Base-by-base conservation (phyloP, 2,113 vertebrate species). In the Apteryx owenii region DNA sequence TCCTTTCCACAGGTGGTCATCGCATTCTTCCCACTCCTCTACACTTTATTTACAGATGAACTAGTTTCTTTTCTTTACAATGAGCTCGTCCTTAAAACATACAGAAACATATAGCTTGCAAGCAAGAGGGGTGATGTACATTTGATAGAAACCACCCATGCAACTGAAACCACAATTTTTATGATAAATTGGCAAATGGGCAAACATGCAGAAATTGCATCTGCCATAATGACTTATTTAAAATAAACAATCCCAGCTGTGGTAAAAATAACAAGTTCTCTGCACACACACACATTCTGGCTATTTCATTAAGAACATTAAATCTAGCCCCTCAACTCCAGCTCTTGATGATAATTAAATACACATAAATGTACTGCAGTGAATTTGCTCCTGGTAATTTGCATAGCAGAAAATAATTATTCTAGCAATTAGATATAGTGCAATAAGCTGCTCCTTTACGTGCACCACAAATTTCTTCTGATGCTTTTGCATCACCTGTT, bases 321-420 rank as follows among this genome's bases (percentile, higher is more conserved):
- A 95, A 89, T 33, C 28, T 78, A 88, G 86, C 62, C 89, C 88
- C 91, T 85, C 87, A 93, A 87, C 68, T 73, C 90, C 85, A 89
- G 88, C 40, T 84, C 86, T 81, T 70, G 64, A 64, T 85, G 96
- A 96, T 97, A 97, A 98, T 98, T 97, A 97, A 98, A 98, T 97
- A 86, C 81, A 96, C 44, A 65, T 88, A 81, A 86, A 84, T 38
- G 80, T 81, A 83, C 53, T 29, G 86, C 50, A 69, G 87, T 88
- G 70, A 92, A 95, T 96, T 93, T 94, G 84, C 86, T 96, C 76
- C 95, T 81, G 93, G 82, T 96, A 90, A 97, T 97, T 97, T 97
- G 70, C 93, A 96, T 68, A 82, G 90, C 69, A 88, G 87, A 96
- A 96, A 97, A 97, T 95, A 96, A 98, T 98, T 95, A 97, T 89